Percentiles rank a stretch among this genome's conserved stretches.
These are phyloP conservation scores for Catharus bicknelli DNA, from an alignment of 2,113 vertebrate species.

Conservation along the genomic window DNA sequence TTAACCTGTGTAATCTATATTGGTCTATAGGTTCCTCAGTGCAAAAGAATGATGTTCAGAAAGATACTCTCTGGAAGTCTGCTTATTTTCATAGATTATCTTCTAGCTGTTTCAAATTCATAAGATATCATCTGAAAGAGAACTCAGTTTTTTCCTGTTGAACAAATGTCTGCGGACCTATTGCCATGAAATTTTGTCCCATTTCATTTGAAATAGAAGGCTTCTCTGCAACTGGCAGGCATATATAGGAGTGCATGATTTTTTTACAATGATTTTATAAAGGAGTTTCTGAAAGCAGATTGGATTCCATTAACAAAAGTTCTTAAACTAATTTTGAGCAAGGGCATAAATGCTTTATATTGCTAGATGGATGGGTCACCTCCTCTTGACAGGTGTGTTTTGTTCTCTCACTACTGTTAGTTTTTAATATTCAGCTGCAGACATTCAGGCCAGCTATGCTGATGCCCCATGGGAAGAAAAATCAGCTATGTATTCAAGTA, in stretches of 20 bases:
- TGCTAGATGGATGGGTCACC: not conserved
- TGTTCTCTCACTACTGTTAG: not conserved
- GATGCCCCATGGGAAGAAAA: not conserved
- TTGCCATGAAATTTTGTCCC: not conserved
- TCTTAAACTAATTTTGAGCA: not conserved
- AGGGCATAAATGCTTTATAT: not conserved
- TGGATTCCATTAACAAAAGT: not conserved
- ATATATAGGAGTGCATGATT: not conserved
- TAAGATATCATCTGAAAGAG: not conserved
- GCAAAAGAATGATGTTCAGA: not conserved
- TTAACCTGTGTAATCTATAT: not conserved
- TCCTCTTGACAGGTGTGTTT: not conserved
- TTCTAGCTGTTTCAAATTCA: not conserved
- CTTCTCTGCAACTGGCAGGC: not conserved
- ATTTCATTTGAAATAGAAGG: not conserved
- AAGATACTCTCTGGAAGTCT: not conserved
- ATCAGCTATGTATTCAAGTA: not conserved
- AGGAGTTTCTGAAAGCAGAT: not conserved
- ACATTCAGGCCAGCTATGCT: not conserved
- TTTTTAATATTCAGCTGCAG: not conserved
- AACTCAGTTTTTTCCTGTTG: not conserved
- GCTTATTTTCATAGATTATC: not conserved
- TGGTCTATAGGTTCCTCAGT: not conserved
- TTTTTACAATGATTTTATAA: not conserved
- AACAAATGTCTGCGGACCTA: not conserved